Evolutionary conservation across 2,113 vertebrate genomes (phyloP).

Genomic region (Circaetus gallicus): DNA sequence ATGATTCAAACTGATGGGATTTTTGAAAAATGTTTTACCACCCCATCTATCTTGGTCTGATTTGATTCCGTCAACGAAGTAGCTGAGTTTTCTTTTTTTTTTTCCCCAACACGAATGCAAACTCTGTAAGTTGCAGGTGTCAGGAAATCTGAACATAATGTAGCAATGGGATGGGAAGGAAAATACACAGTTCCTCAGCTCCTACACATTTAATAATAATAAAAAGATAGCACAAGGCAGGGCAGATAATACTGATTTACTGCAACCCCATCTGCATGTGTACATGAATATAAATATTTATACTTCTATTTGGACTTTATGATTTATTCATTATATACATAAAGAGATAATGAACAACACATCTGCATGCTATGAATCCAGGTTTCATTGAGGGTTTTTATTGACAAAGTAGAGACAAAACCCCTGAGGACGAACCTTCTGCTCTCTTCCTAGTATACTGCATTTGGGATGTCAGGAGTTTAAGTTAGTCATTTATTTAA

Average conservation of each 20-base stretch:
- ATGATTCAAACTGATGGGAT: background rate
- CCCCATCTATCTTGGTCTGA: background rate
- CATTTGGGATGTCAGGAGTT: background rate
- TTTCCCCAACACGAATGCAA: background rate
- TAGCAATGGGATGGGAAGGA: background rate
- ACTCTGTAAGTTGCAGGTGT: background rate
- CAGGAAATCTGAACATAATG: background rate
- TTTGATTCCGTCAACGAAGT: background rate
- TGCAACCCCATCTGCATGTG: conserved; percentile 10
- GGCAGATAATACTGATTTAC: background rate
- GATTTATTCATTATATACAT: conserved; percentile 52
- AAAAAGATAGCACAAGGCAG: background rate
- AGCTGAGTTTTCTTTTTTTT: background rate
- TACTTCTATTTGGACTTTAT: conserved; percentile 29
- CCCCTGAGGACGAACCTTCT: background rate
- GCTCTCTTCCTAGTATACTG: background rate
- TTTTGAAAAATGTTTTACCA: conserved; percentile 19
- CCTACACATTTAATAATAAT: background rate
- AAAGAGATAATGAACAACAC: conserved; percentile 23
- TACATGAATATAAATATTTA: conserved; percentile 36
- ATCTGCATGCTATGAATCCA: background rate
- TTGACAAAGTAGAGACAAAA: conserved; percentile 8
- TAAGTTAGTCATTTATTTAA: background rate
- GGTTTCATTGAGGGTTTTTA: background rate
- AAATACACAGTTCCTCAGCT: background rate